phyloP scores from a whole-genome alignment of 1,140 invertebrate species.

The Leptinotarsa texana region DNA sequence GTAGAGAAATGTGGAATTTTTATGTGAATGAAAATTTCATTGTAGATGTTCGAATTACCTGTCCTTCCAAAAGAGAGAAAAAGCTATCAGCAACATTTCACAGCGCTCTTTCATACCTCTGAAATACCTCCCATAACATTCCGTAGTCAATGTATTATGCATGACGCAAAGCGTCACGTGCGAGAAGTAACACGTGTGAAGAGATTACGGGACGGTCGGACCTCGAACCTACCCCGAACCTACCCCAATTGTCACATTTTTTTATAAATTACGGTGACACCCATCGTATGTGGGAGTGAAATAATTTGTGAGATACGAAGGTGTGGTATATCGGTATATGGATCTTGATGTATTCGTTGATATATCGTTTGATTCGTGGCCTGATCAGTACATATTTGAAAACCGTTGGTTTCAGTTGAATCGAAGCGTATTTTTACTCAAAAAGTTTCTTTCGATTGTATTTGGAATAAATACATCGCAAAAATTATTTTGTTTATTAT shows the following conservation, averaged over 20 bases:
- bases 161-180: neutral
- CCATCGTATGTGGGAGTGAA: neutral
- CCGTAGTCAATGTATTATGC: neutral
- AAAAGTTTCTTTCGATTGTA: too few species aligned
- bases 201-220: neutral
- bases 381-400: too few species aligned
- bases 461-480: too few species aligned
- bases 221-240: neutral
- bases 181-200: neutral
- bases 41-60: neutral
- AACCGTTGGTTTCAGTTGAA: too few species aligned
- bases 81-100: neutral
- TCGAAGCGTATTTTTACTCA: too few species aligned
- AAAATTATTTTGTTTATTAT: too few species aligned
- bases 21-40: too few species aligned
- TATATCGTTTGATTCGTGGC: too few species aligned
- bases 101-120: neutral
- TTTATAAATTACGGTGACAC: neutral
- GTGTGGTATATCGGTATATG: neutral
- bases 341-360: too few species aligned
- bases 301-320: neutral
- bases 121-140: neutral
- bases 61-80: neutral
- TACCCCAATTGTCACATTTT: conserved; percentile 1
- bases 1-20: too few species aligned